Conservation (phyloP, 2,113 vertebrate species). For the Manacus vitellinus region DNA sequence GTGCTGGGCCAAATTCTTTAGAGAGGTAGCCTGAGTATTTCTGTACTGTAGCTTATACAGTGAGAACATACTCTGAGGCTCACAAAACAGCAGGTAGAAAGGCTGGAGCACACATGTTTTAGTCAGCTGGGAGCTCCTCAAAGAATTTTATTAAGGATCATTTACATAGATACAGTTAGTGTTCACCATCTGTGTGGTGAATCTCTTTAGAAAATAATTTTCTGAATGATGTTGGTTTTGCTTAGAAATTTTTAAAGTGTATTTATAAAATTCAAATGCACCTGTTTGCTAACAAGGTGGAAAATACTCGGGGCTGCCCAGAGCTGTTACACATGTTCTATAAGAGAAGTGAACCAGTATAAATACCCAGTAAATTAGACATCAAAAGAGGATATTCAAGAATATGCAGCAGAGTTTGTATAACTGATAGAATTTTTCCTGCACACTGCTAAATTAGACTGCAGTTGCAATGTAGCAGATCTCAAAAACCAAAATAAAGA, state of each 20-base stretch:
- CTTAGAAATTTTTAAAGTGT: neutral
- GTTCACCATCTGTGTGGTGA: neutral
- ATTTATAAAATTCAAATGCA: neutral
- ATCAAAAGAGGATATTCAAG: neutral
- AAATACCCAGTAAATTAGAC: neutral
- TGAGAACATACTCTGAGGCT: neutral
- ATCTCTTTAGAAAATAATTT: neutral
- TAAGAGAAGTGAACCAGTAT: neutral
- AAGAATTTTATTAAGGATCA: neutral
- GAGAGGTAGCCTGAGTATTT: neutral
- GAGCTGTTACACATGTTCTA: neutral
- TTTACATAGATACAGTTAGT: neutral
- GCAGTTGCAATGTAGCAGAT: neutral
- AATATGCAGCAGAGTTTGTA: neutral
- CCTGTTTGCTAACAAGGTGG: neutral
- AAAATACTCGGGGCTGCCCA: neutral
- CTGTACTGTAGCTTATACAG: neutral
- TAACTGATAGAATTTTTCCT: neutral
- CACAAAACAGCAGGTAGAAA: neutral
- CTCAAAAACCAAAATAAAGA: neutral
- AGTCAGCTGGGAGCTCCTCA: neutral
- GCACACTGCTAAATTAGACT: neutral
- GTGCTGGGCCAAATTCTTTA: neutral
- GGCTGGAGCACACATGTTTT: neutral
- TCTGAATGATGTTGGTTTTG: neutral